Evolutionary conservation across 2,888 invertebrate species (phyloP).

Genomic region (Mellilla xanthometata): DNA sequence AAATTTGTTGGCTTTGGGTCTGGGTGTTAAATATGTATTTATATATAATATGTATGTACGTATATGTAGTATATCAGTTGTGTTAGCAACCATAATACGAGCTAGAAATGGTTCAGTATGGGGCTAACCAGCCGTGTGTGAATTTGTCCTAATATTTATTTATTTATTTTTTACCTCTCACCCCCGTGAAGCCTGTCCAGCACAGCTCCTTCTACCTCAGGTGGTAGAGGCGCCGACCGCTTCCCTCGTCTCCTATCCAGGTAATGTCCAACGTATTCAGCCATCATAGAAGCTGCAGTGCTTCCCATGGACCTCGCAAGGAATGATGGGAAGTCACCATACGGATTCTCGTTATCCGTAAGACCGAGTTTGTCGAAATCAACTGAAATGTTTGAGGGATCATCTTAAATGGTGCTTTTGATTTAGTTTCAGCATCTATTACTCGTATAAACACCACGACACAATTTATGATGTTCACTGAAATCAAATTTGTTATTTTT

Average conservation of each 20-base stretch:
- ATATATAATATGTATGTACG: too few relatives aligned
- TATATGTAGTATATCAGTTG: too few relatives aligned
- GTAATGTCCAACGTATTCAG: conserved; percentile 89
- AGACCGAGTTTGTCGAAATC: conserved; percentile 92
- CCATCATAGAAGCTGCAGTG: conserved; percentile 86
- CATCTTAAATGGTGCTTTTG: background rate
- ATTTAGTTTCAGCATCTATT: background rate
- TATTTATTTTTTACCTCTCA: too few relatives aligned
- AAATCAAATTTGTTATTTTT: too few relatives aligned
- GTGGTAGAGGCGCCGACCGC: conserved; percentile 55
- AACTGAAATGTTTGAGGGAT: conserved; percentile 77
- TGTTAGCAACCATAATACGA: too few relatives aligned
- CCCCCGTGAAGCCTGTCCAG: conserved; percentile 88
- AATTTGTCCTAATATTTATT: too few relatives aligned
- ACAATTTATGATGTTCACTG: too few relatives aligned
- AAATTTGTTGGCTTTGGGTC: too few relatives aligned
- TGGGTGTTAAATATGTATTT: too few relatives aligned
- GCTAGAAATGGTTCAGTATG: too few relatives aligned
- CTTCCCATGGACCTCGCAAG: conserved; percentile 90
- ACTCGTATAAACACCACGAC: too few relatives aligned
- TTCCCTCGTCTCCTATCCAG: conserved; percentile 84
- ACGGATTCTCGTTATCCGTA: conserved; percentile 94
- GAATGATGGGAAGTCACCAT: conserved; percentile 89
- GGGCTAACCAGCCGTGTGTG: too few relatives aligned
- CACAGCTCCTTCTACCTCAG: conserved; percentile 60